Evolutionary conservation across 2,888 invertebrate genomes (phyloP).

Genomic region (Poecilus cupreus): DNA sequence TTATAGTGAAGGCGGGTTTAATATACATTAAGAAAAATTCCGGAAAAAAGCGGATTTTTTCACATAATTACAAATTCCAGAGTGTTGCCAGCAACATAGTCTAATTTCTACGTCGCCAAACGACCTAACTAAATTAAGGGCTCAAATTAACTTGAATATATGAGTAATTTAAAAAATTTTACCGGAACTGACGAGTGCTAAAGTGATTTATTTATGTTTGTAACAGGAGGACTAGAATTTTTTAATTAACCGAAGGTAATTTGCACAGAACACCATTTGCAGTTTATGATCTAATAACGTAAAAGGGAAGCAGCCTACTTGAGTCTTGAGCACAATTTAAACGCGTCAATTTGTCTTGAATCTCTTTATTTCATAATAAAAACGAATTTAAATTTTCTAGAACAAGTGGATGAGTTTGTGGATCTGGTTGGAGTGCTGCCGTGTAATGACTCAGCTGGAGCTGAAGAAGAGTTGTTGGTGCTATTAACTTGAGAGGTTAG

Average conservation of each 20-base stretch:
- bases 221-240: constrained; percentile 64
- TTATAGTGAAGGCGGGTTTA: constrained; percentile 46
- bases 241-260: constrained; percentile 68
- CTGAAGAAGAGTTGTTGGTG: background rate
- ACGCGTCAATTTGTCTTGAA: constrained; percentile 34
- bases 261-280: constrained; percentile 58
- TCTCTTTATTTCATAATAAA: constrained; percentile 51
- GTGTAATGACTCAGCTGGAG: background rate
- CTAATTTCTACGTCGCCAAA: constrained; percentile 37
- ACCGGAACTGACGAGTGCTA: constrained; percentile 41
- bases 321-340: constrained; percentile 21
- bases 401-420: constrained; percentile 17
- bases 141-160: constrained; percentile 54
- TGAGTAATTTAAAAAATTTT: constrained; percentile 51
- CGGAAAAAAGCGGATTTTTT: constrained; percentile 32
- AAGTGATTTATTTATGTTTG: constrained; percentile 54
- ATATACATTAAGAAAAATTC: constrained; percentile 48
- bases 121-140: constrained; percentile 51
- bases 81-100: constrained; percentile 45
- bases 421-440: background rate
- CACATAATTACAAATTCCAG: constrained; percentile 54
- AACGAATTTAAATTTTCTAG: constrained; percentile 26
- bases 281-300: constrained; percentile 46
- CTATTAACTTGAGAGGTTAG: constrained; percentile 29
- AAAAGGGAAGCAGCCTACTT: constrained; percentile 34